These are phyloP conservation scores for Epirrhoe alternata DNA, from an alignment of 2,888 invertebrate genomes.

Conservation along the genomic window DNA sequence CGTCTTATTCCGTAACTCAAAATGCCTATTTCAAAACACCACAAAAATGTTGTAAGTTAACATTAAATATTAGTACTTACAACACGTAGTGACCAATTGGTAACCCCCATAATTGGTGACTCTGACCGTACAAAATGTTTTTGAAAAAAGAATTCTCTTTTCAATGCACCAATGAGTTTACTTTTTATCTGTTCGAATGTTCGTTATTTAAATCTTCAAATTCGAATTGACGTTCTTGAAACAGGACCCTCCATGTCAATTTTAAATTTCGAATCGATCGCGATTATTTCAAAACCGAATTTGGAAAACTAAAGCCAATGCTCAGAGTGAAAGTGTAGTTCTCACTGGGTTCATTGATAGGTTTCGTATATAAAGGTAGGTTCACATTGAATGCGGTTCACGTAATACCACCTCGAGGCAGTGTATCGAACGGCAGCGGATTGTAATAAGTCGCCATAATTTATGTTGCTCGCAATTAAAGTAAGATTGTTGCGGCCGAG, in stretches of 20 bases:
- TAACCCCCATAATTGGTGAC: too few species aligned
- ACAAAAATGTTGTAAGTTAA: not conserved
- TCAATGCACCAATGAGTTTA: too few species aligned
- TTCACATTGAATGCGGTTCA: slow-evolving; percentile 38
- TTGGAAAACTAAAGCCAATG: not conserved
- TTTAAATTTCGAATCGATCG: not conserved
- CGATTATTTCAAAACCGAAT: not conserved
- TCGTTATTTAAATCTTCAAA: too few species aligned
- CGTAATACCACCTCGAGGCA: slow-evolving; percentile 67
- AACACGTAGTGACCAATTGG: too few species aligned
- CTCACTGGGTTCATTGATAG: not conserved
- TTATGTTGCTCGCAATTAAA: slow-evolving; percentile 84
- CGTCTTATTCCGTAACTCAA: slow-evolving; percentile 52
- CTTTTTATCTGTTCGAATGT: too few species aligned
- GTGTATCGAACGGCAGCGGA: slow-evolving; percentile 77
- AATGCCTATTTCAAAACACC: not conserved
- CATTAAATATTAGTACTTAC: too few species aligned
- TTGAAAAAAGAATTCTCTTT: too few species aligned
- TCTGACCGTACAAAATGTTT: too few species aligned
- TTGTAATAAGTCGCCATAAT: slow-evolving; percentile 82
- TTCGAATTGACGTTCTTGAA: too few species aligned
- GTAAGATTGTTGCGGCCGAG: slow-evolving; percentile 75
- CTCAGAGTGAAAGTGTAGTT: not conserved
- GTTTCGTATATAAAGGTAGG: not conserved
- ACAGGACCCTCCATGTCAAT: not conserved